Percentiles rank a stretch among this genome's conserved stretches.
phyloP scores from a whole-genome alignment of 2,797 vertebrate genomes.

The Syngnathus rostellatus region DNA sequence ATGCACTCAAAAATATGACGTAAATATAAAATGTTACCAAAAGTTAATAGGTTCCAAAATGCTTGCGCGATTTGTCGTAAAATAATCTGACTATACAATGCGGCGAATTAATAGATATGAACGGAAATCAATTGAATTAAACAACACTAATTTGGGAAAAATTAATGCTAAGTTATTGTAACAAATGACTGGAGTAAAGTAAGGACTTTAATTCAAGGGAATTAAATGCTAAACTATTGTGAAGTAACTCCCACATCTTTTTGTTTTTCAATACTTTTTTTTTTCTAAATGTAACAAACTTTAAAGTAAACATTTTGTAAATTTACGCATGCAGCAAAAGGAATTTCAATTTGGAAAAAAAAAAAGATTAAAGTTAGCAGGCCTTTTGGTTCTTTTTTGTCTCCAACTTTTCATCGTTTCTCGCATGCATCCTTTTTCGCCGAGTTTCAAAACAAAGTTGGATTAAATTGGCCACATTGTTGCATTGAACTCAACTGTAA shows the following conservation, averaged over 20 bases:
- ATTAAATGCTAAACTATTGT: neutral
- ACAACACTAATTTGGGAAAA: neutral
- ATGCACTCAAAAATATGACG: too few species aligned
- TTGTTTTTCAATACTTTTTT: neutral
- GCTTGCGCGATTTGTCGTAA: neutral
- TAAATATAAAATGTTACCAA: neutral
- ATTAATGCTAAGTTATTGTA: neutral
- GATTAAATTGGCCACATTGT: too few species aligned
- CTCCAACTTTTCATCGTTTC: too few species aligned
- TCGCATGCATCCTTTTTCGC: too few species aligned
- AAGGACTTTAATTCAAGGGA: too few species aligned
- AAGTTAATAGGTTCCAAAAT: neutral
- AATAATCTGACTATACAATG: neutral
- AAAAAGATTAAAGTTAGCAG: too few species aligned
- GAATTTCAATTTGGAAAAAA: too few species aligned
- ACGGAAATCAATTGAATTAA: neutral
- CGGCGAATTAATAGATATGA: neutral
- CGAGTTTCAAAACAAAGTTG: too few species aligned
- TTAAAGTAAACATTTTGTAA: too few species aligned
- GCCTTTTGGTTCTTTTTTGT: too few species aligned
- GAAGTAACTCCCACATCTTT: neutral
- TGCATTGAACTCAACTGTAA: neutral
- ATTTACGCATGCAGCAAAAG: too few species aligned
- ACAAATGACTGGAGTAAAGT: neutral
- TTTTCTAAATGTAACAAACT: too few species aligned